phyloP scores from a whole-genome alignment of 2,888 invertebrate species.

The Dasysyrphus tricinctus region DNA sequence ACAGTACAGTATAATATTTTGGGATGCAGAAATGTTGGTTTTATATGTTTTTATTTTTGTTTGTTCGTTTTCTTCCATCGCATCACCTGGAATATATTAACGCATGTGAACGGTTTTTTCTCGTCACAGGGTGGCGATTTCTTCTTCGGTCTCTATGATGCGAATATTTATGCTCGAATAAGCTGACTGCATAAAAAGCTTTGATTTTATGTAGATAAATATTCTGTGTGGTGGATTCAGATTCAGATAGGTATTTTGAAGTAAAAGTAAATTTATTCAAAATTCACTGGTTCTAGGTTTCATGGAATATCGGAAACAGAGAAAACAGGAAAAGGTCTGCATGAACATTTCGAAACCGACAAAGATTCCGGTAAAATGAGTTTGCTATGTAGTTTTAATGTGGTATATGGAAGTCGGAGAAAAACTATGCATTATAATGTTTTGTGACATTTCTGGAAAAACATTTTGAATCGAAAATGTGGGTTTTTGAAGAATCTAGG shows the following conservation, averaged over 20 bases:
- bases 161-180: slow-evolving; percentile 40
- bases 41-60: slow-evolving; percentile 9
- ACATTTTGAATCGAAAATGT: neutral
- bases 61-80: neutral
- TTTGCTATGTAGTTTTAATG: neutral
- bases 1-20: slow-evolving; percentile 2
- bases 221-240: neutral
- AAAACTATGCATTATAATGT: neutral
- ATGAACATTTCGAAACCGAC: slow-evolving; percentile 3
- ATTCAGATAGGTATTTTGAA: neutral
- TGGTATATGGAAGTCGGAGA: neutral
- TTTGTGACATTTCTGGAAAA: neutral
- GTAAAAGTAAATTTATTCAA: slow-evolving; percentile 15
- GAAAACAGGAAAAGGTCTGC: slow-evolving; percentile 22
- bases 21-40: slow-evolving; percentile 29
- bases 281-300: neutral
- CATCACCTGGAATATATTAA: slow-evolving; percentile 48
- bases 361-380: neutral
- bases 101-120: slow-evolving; percentile 22
- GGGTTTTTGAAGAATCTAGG: neutral
- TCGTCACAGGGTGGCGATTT: slow-evolving; percentile 49
- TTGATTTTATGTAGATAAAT: neutral
- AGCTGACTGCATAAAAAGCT: slow-evolving; percentile 34
- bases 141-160: slow-evolving; percentile 29
- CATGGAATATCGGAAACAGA: neutral